phyloP scores from a whole-genome alignment of 1,140 invertebrate genomes.

The Drosophila biarmipes region DNA sequence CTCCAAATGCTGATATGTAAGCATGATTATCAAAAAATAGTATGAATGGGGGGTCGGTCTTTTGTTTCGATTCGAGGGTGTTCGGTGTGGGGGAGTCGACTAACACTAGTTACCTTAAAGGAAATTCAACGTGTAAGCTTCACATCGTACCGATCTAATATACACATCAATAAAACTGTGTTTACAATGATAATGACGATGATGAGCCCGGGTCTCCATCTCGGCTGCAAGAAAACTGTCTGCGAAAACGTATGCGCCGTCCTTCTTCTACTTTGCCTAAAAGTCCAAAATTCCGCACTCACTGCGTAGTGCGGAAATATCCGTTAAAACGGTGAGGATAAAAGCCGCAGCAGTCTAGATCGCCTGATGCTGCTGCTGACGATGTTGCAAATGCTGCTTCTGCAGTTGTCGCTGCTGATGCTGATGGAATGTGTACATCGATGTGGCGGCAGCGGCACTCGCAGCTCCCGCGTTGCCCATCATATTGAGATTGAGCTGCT shows the following conservation, averaged over 20 bases:
- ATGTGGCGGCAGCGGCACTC: conserved; percentile 37
- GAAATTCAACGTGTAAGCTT: conserved; percentile 52
- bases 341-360: conserved; percentile 44
- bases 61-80: conserved; percentile 17
- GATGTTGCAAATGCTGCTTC: conserved; percentile 7
- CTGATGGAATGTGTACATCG: conserved; percentile 63
- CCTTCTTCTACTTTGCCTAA: conserved; percentile 35
- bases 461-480: conserved; percentile 36
- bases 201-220: conserved; percentile 33
- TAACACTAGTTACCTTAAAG: conserved; percentile 56
- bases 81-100: conserved; percentile 8
- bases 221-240: conserved; percentile 12
- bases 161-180: conserved; percentile 67
- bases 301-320: conserved; percentile 31
- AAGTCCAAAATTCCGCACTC: conserved; percentile 57
- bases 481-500: conserved; percentile 48
- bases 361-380: conserved; percentile 29
- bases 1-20: conserved; percentile 79
- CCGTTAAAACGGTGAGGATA: conserved; percentile 61
- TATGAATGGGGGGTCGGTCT: conserved; percentile 27
- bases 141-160: conserved; percentile 62
- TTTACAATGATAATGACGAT: conserved; percentile 54
- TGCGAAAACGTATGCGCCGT: conserved; percentile 8
- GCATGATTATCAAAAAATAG: conserved; percentile 81
- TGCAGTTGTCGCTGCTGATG: conserved; percentile 31